Evolutionary conservation across 1,140 invertebrate genomes (phyloP), one percentile per base, ranked within the genome.

Genomic region (Ceratoteleas bidentatus): DNA sequence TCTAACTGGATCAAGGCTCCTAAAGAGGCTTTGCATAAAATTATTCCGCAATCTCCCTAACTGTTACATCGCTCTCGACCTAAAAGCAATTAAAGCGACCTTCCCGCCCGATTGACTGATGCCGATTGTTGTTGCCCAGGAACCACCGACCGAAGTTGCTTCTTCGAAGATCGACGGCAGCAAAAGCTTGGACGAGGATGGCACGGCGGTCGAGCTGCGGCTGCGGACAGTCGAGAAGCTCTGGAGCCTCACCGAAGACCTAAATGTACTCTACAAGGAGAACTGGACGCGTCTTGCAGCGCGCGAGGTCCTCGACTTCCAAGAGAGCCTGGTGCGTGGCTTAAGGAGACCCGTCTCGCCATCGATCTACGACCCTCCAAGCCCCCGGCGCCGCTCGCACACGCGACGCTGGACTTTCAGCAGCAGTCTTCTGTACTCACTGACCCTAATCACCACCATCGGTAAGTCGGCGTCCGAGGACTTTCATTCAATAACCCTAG

Each of bases 361-460:
- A 72, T 85, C 87, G 24, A 86, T 90, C 74, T 92, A 92, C 83
- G 92, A 90, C 11, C 82, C 91, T 47, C 70, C 90, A 38, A 84
- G 89, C 61, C 87, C 92, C 9, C 87, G 83, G 9, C 91, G 58
- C 75, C 76, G 84, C 34, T 66, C 82, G 74, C 92, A 92, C 72
- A 91, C 92, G 47, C 94, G 95, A 86, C 94, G 95, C 83, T 99
- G 97, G 97, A 96, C 95, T 43, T 98, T 98, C 89, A 95, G 97
- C 54, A 96, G 96, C 38, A 96, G 97, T 80, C 97, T 98, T 90
- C 94, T 99, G 11, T 99, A 99, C 90, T 98, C 97, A 13, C 92
- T 99, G 52, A 99, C 98, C 32, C 94, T 99, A 52, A 98, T 99
- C 80, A 99, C 98, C 3, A 99, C 97, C 56, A 98, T 99, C 85